A percentile compares a stretch with the other conserved stretches of the same genome.
Conservation (phyloP, 2,888 invertebrate genomes). For the Schizaphis graminum region DNA sequence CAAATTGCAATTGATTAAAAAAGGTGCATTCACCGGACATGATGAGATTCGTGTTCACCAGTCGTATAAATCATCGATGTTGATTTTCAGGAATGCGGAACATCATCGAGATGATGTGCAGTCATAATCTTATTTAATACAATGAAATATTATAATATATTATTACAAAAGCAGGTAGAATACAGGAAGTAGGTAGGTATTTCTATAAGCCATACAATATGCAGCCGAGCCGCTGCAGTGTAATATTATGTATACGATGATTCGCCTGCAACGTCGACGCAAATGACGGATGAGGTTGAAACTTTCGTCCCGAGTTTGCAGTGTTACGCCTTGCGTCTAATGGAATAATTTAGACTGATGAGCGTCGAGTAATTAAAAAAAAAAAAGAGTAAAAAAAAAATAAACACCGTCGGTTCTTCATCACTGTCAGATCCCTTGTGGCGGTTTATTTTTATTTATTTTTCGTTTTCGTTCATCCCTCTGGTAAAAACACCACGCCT, state of each 20-base stretch:
- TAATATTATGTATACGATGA: neutral
- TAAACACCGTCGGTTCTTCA: slow-evolving; percentile 46
- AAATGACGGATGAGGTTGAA: slow-evolving; percentile 41
- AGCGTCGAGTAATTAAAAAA: slow-evolving; percentile 55
- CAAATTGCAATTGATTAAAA: too few relatives aligned
- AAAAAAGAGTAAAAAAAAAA: slow-evolving; percentile 29
- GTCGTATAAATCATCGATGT: too few relatives aligned
- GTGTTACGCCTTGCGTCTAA: neutral
- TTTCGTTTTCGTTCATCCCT: neutral
- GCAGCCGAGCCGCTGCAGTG: neutral
- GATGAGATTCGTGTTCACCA: too few relatives aligned
- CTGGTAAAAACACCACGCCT: too few relatives aligned
- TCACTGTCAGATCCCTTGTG: slow-evolving; percentile 51
- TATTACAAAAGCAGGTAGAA: too few relatives aligned
- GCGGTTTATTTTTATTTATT: neutral
- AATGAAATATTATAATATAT: too few relatives aligned
- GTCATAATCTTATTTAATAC: too few relatives aligned
- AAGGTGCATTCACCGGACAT: too few relatives aligned
- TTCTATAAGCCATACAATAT: neutral
- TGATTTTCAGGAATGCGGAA: too few relatives aligned
- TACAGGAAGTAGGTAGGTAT: too few relatives aligned
- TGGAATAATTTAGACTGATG: slow-evolving; percentile 64
- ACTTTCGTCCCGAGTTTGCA: neutral
- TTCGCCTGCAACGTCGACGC: neutral
- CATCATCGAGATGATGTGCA: too few relatives aligned